Evolutionary conservation across 2,797 vertebrate genomes (phyloP), one percentile per base, ranked within the genome.

Genomic region (Lagocephalus sceleratus): DNA sequence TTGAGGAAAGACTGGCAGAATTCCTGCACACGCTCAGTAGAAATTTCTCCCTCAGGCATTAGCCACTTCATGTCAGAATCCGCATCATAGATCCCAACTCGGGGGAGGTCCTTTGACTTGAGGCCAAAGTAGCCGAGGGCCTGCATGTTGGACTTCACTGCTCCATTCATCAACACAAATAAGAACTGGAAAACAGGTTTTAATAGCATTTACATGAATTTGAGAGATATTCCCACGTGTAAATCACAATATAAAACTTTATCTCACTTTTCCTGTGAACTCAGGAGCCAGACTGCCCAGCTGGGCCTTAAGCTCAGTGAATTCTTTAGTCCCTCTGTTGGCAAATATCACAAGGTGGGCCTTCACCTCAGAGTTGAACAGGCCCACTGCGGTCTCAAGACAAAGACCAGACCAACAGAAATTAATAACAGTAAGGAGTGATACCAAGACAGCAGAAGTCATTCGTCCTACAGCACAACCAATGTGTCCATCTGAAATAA

Each of bases 341-440:
- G 86, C 89, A n/a, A 99, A 87, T 57, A 99, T 89, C 57, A 99
- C 86, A 11, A 98, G 88, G 65, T 99, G 94, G 25, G 89, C 57
- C 71, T 88, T 84, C 63, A 98, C 79, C 0, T 85, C 64, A 2
- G 94, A 94, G 46, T 91, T 86, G 75, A 98, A 94, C 62, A 99
- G 81, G 57, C 95, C 95, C 68, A 94, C 55, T 2, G 86, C 90
- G 21, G 91, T 91, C 95, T 98, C 85, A 42, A 19, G 12, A 62
- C 47, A 41, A 17, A 63, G 5, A 49, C 5, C 11, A 20, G 57
- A 50, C 5, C 26, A 14, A 26, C 60, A 7, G 50, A 12, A 32
- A n/a, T n/a, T 17, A 47, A 8, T 1, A 17, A 7, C 5, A 20
- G 20, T 5, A 54, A 47, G 2, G 5, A 63, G 5, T 6, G 12